These are phyloP conservation scores for Bedellia somnulentella DNA, from an alignment of 2,888 invertebrate genomes.

Conservation along the genomic window DNA sequence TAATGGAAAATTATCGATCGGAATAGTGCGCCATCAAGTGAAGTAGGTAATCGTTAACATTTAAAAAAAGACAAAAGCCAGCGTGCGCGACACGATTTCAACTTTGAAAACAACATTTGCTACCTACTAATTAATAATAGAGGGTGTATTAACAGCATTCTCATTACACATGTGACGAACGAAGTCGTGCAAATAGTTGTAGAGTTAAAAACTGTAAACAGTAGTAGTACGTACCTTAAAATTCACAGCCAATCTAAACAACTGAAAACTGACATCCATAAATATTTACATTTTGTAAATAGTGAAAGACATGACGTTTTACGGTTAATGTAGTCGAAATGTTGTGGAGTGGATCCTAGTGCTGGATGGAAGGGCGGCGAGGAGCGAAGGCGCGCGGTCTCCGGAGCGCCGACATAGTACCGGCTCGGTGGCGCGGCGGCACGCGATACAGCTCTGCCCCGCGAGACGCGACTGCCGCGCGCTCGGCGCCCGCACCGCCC, in stretches of 20 bases:
- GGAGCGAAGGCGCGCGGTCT: constrained; percentile 19
- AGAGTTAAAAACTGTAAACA: constrained; percentile 1
- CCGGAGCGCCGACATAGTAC: constrained; percentile 40
- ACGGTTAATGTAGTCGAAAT: constrained; percentile 28
- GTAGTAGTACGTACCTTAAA: constrained; percentile 51
- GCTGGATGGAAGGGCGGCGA: constrained; percentile 20
- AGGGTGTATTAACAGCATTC: no score
- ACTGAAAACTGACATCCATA: constrained; percentile 60
- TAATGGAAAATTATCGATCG: constrained; percentile 53
- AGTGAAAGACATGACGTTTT: constrained; percentile 39
- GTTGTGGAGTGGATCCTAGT: no score
- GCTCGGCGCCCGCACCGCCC: constrained; percentile 11
- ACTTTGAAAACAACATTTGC: no score
- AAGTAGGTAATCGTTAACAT: constrained; percentile 40
- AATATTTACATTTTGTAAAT: constrained; percentile 54
- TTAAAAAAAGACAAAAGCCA: constrained; percentile 35
- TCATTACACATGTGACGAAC: no score
- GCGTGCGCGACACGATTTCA: constrained; percentile 37
- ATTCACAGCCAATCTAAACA: constrained; percentile 60
- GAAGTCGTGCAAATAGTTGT: constrained; percentile 35
- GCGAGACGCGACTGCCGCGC: constrained; percentile 17
- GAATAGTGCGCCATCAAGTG: constrained; percentile 43
- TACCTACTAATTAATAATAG: no score
- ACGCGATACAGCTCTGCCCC: neutral
- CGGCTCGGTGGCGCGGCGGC: neutral